These are phyloP conservation scores for Condylostylus longicornis DNA, from an alignment of 1,140 invertebrate species.

Conservation along the genomic window DNA sequence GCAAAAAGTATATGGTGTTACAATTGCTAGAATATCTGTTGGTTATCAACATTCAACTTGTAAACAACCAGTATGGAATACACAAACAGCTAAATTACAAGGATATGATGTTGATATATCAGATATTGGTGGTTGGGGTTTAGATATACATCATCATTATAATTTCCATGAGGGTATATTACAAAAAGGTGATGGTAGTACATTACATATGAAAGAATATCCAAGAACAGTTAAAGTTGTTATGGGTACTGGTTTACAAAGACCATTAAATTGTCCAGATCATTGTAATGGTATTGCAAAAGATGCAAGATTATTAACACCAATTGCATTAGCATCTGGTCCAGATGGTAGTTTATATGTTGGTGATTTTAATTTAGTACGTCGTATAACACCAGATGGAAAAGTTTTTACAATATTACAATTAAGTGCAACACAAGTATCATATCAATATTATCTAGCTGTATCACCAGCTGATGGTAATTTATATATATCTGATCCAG, in stretches of 20 bases:
- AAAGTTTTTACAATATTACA: constrained; percentile 85
- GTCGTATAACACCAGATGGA: constrained; percentile 81
- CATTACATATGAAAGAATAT: constrained; percentile 82
- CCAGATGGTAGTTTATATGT: constrained; percentile 94
- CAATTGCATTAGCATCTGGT: constrained; percentile 81
- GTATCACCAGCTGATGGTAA: constrained; percentile 89
- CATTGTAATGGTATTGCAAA: constrained; percentile 75
- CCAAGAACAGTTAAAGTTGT: constrained; percentile 78
- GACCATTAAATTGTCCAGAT: constrained; percentile 54
- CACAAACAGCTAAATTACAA: constrained; percentile 78
- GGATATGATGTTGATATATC: constrained; percentile 97
- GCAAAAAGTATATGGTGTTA: constrained; percentile 85
- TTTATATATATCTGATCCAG: constrained; percentile 91
- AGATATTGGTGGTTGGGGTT: constrained; percentile 91
- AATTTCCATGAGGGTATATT: constrained; percentile 95
- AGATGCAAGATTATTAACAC: constrained; percentile 74
- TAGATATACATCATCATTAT: constrained; percentile 96
- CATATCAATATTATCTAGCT: constrained; percentile 88
- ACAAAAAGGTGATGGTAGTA: constrained; percentile 91
- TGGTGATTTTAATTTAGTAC: constrained; percentile 90
- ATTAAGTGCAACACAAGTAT: constrained; percentile 79
- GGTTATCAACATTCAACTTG: constrained; percentile 91
- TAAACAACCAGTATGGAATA: constrained; percentile 78
- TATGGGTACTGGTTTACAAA: constrained; percentile 85
- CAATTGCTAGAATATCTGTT: constrained; percentile 72